A percentile compares a stretch with the other conserved stretches of the same genome.
Evolutionary conservation across 2,113 vertebrate genomes (phyloP).

Genomic region (Stegastes partitus): DNA sequence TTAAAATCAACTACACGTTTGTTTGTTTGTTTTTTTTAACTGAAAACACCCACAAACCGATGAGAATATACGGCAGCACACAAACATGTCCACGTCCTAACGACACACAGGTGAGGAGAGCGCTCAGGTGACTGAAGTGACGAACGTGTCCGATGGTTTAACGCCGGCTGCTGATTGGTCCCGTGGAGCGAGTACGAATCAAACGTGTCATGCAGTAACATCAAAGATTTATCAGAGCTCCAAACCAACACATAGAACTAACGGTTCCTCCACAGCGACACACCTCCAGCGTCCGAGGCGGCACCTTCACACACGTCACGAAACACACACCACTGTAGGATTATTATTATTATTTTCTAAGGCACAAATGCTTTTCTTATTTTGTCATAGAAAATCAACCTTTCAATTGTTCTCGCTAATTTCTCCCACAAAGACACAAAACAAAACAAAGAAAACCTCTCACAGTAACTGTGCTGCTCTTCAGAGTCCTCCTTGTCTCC

Average conservation of each 20-base stretch:
- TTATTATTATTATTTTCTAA: conserved; percentile 67
- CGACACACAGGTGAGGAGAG: conserved; percentile 21
- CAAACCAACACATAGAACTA: neutral
- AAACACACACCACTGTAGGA: conserved; percentile 15
- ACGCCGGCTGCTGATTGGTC: conserved; percentile 64
- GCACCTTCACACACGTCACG: conserved; percentile 22
- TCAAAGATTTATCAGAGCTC: conserved; percentile 27
- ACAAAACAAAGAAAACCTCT: conserved; percentile 23
- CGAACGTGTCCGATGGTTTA: no score
- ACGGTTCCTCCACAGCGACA: no score
- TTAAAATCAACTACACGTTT: neutral
- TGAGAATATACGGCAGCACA: conserved; percentile 35
- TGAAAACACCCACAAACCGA: conserved; percentile 29
- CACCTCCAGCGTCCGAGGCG: no score
- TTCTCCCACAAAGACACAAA: conserved; percentile 40
- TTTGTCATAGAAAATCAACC: conserved; percentile 16
- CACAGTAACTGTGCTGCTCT: conserved; percentile 36
- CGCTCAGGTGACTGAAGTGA: neutral
- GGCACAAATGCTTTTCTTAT: conserved; percentile 76
- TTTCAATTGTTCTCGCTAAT: conserved; percentile 14
- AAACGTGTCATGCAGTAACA: conserved; percentile 61
- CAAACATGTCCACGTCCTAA: neutral
- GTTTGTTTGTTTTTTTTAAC: conserved; percentile 9
- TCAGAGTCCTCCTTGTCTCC: conserved; percentile 19
- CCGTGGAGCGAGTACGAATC: conserved; percentile 55